Conservation (phyloP, 2,888 invertebrate species). For the Drosophila melanocephala region DNA sequence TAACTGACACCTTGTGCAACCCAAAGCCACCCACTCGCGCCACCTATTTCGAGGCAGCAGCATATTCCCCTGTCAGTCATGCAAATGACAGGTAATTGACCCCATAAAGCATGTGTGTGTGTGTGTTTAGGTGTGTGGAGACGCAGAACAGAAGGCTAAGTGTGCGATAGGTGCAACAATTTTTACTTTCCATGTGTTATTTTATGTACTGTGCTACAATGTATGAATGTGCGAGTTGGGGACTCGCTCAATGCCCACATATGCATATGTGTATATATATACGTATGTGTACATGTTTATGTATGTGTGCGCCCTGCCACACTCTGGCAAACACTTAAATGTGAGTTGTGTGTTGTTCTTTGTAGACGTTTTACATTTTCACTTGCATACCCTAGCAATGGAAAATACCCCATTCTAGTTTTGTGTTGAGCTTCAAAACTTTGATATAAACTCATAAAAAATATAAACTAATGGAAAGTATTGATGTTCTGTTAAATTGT, state of each 20-base stretch:
- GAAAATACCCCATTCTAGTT: background rate
- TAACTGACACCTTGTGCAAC: conserved; percentile 68
- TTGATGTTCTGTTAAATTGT: background rate
- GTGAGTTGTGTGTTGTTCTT: conserved; percentile 32
- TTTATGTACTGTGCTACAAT: conserved; percentile 43
- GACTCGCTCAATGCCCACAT: background rate
- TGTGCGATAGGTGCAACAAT: conserved; percentile 70
- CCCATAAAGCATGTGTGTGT: conserved; percentile 65
- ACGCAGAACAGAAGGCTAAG: conserved; percentile 6
- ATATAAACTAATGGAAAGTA: background rate
- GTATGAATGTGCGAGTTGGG: conserved; percentile 5
- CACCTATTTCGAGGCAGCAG: conserved; percentile 6
- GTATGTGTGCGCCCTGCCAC: conserved; percentile 6
- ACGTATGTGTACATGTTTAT: conserved; percentile 1
- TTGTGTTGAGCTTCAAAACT: background rate
- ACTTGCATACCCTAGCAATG: conserved; percentile 9
- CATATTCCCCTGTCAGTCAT: conserved; percentile 59
- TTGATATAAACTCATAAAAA: background rate
- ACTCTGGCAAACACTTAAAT: conserved; percentile 8
- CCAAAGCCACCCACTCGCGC: conserved; percentile 4
- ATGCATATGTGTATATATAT: conserved; percentile 23
- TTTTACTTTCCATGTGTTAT: conserved; percentile 77
- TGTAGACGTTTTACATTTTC: conserved; percentile 40
- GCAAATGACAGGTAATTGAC: conserved; percentile 81
- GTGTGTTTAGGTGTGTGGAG: background rate